These are phyloP conservation scores for Pantherophis vulpinus DNA, from an alignment of 2,797 vertebrate genomes.

Conservation along the genomic window DNA sequence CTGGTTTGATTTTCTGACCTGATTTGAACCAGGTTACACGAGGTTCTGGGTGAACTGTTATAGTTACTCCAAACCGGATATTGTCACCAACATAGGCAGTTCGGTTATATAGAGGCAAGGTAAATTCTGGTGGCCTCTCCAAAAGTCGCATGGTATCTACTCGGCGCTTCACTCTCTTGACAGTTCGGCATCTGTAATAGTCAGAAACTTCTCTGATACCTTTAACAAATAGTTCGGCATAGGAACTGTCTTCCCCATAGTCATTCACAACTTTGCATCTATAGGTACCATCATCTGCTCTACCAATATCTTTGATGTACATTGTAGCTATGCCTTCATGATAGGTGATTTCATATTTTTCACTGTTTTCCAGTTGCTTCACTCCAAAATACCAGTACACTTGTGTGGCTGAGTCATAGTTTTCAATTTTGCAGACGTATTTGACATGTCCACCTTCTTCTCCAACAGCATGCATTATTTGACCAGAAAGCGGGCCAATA, in stretches of 20 bases:
- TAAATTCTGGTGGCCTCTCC: slow-evolving; percentile 97
- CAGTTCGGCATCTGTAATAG: slow-evolving; percentile 86
- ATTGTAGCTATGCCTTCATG: slow-evolving; percentile 91
- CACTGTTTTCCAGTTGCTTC: slow-evolving; percentile 88
- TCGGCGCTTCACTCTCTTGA: slow-evolving; percentile 92
- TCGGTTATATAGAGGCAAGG: slow-evolving; percentile 89
- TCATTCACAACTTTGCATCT: slow-evolving; percentile 96
- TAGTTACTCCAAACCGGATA: slow-evolving; percentile 91
- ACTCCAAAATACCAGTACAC: slow-evolving; percentile 98
- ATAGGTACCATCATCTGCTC: slow-evolving; percentile 93
- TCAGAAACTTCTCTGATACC: slow-evolving; percentile 87
- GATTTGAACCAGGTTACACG: slow-evolving; percentile 95
- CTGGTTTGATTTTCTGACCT: slow-evolving; percentile 94
- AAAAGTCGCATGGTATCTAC: slow-evolving; percentile 91
- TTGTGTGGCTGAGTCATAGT: slow-evolving; percentile 93
- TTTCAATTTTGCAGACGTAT: slow-evolving; percentile 92
- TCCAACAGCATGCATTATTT: slow-evolving; percentile 82
- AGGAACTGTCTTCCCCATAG: slow-evolving; percentile 95
- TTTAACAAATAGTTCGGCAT: slow-evolving; percentile 90
- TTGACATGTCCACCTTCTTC: slow-evolving; percentile 87
- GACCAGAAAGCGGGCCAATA: slow-evolving; percentile 90
- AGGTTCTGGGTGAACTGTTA: slow-evolving; percentile 97
- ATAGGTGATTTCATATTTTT: slow-evolving; percentile 92
- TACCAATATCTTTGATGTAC: slow-evolving; percentile 86
- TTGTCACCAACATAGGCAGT: slow-evolving; percentile 91